These are phyloP conservation scores for Charina bottae DNA, from an alignment of 2,113 vertebrate species.

Conservation along the genomic window DNA sequence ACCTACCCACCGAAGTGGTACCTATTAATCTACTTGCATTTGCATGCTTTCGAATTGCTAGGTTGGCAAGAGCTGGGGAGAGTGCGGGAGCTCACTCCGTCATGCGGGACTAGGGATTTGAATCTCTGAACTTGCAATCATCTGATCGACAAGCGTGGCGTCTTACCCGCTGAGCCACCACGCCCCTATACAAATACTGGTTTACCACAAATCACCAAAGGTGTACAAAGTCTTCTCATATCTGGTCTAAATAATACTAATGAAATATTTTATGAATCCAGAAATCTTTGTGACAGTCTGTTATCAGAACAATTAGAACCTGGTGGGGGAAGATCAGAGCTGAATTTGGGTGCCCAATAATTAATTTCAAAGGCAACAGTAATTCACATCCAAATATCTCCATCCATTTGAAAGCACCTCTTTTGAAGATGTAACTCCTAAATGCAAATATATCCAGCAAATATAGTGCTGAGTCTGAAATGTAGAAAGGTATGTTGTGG, in stretches of 20 bases:
- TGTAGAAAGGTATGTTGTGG: neutral
- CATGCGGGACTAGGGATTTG: too few relatives aligned
- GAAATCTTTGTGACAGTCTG: neutral
- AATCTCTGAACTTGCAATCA: too few relatives aligned
- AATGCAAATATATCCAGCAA: neutral
- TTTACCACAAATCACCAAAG: neutral
- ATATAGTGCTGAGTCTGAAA: neutral
- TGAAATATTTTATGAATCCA: neutral
- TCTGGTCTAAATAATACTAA: neutral
- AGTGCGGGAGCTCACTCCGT: too few relatives aligned
- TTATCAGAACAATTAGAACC: neutral
- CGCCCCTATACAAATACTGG: neutral
- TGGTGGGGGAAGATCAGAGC: neutral
- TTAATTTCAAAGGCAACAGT: neutral
- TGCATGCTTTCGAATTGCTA: too few relatives aligned
- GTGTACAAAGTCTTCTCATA: neutral
- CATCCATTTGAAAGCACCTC: neutral
- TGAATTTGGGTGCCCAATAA: fast-evolving
- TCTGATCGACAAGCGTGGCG: too few relatives aligned
- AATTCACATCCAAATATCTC: neutral
- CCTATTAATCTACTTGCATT: too few relatives aligned
- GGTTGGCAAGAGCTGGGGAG: too few relatives aligned
- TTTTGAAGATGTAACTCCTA: neutral
- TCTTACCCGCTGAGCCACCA: too few relatives aligned
- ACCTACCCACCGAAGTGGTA: too few relatives aligned